These are phyloP conservation scores for Callosobruchus maculatus DNA, from an alignment of 2,888 invertebrate genomes.

Conservation along the genomic window DNA sequence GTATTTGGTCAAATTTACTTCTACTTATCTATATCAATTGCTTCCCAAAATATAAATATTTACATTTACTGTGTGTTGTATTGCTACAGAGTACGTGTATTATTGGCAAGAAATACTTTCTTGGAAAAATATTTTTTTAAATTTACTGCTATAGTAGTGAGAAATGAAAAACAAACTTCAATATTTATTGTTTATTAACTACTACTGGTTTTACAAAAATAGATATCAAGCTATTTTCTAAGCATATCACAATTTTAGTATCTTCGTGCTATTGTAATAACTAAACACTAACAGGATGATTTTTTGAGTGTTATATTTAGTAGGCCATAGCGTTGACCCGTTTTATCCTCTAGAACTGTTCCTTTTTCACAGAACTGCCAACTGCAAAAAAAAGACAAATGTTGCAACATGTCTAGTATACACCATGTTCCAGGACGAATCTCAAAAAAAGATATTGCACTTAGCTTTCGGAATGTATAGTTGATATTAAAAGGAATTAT, in stretches of 20 bases:
- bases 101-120: too few species aligned
- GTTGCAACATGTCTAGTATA: too few species aligned
- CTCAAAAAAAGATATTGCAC: too few species aligned
- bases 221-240: background rate
- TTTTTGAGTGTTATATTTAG: slow-evolving; percentile 20
- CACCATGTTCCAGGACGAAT: too few species aligned
- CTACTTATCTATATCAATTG: too few species aligned
- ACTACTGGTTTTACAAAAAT: background rate
- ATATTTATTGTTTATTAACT: background rate
- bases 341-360: slow-evolving; percentile 35
- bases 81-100: too few species aligned
- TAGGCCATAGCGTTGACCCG: slow-evolving; percentile 17
- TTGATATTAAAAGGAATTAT: too few species aligned
- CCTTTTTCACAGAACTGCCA: slow-evolving; percentile 47
- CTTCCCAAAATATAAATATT: too few species aligned
- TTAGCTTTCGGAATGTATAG: too few species aligned
- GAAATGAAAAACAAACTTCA: background rate
- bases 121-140: too few species aligned
- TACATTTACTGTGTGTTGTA: too few species aligned
- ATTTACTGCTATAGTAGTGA: background rate
- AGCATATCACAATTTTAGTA: background rate
- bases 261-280: background rate
- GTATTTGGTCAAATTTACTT: too few species aligned
- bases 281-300: slow-evolving; percentile 9
- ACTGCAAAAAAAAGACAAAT: slow-evolving; percentile 38